phyloP scores from a whole-genome alignment of 2,888 invertebrate genomes.

The Netelia inedita region DNA sequence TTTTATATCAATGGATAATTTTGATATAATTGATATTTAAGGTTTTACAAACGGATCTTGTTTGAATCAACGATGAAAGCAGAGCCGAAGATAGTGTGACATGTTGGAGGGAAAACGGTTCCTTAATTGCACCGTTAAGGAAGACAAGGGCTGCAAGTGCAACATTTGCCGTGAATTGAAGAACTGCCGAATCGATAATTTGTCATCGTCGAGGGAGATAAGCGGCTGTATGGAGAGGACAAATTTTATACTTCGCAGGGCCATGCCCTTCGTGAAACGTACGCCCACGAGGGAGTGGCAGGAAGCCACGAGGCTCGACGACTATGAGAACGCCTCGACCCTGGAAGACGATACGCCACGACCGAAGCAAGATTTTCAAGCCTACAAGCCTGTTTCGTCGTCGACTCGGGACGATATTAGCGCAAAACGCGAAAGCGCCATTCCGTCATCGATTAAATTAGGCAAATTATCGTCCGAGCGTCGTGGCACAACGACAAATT shows the following conservation, averaged over 20 bases:
- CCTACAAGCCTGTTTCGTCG: constrained; percentile 3
- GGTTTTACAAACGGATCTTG: background rate
- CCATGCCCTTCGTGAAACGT: constrained; percentile 78
- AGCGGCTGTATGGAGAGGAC: constrained; percentile 87
- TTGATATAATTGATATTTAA: too few species aligned
- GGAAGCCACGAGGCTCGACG: constrained; percentile 73
- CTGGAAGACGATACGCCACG: constrained; percentile 73
- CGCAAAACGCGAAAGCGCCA: background rate
- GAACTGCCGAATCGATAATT: constrained; percentile 86
- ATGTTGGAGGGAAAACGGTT: constrained; percentile 64
- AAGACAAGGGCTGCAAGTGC: constrained; percentile 90
- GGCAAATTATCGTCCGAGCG: constrained; percentile 2
- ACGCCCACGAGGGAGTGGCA: constrained; percentile 80
- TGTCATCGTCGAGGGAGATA: constrained; percentile 86
- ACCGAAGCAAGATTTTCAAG: constrained; percentile 44
- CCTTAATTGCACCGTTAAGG: constrained; percentile 83
- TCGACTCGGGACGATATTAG: background rate
- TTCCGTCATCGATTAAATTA: constrained; percentile 15
- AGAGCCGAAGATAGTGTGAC: constrained; percentile 31
- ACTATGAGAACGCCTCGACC: constrained; percentile 77
- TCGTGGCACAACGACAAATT: background rate
- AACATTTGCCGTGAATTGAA: constrained; percentile 91
- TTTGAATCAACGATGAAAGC: constrained; percentile 18
- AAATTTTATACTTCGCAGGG: constrained; percentile 85
- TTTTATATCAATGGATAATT: too few species aligned